Base-by-base conservation (phyloP, 2,888 invertebrate genomes). In the Creontiades dilutus region DNA sequence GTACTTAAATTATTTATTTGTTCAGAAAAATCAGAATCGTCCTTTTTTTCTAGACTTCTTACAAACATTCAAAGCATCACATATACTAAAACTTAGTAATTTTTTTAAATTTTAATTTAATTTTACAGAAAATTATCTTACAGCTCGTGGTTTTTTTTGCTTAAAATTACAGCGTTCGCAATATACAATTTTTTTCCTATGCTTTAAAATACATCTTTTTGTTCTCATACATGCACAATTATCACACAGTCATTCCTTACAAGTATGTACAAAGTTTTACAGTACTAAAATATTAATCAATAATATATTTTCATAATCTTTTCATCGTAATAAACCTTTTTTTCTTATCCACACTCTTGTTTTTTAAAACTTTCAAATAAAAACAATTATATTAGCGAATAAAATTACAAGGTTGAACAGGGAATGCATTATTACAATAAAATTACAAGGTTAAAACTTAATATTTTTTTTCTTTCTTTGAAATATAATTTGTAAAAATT, bases 41-140 rank as follows among this genome's bases (percentile, higher is more conserved):
- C 86, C 90, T 91, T 90, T 89, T 75, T 57, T 90, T 76, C 85
- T 68, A 68, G 68, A 68, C 68, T 91, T 91, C 91, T 87, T 90
- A 90, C 90, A 90, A 92, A 92, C 92, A 92, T 91, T 91, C 91
- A 92, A 92, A 92, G 92, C 92, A 91, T 92, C 91, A 92, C 92
- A 91, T 92, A 84, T 90, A 91, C 86, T 80, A 86, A n/a, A 89
- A 76, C 76, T 48, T 76, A 76, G 37, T 86, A 46, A 85, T 61
- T 57, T 87, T 76, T 81, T 82, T 61, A 82, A n/a, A 57, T 76
- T 87, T 78, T 84, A 85, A 90, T 85, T 81, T 84, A n/a, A 28
- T 61, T 78, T 52, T 88, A 78, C 55, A 88, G 52, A 88, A 52
- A 88, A 78, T 88, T 88, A 78, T 88, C 80, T 88, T 88, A 88